A percentile compares a stretch with the other conserved stretches of the same genome.
phyloP scores from a whole-genome alignment of 2,888 invertebrate species.

The Rotaria magnacalcarata region DNA sequence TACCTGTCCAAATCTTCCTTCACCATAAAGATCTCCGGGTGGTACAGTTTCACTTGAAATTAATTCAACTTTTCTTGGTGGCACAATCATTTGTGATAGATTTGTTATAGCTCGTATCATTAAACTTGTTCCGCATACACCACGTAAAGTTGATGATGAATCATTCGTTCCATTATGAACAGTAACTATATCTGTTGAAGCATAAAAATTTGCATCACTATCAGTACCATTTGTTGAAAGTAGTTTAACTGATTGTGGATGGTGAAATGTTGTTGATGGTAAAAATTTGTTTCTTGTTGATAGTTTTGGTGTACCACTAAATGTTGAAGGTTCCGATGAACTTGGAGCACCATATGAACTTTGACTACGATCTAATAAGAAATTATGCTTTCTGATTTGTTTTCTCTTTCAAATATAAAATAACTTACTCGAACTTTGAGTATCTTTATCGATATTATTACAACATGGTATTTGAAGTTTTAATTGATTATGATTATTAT shows the following conservation, averaged over 20 bases:
- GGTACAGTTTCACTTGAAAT: constrained; percentile 22
- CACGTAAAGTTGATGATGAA: not conserved
- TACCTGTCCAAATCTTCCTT: constrained; percentile 34
- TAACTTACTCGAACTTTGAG: constrained; percentile 15
- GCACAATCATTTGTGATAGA: not conserved
- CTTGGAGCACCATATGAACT: constrained; percentile 28
- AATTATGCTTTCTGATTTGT: not conserved
- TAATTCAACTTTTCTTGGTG: constrained; percentile 24
- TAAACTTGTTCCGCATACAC: constrained; percentile 19
- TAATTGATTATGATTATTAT: constrained; percentile 15
- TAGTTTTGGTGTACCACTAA: not conserved
- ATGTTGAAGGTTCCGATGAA: constrained; percentile 10
- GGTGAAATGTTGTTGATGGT: constrained; percentile 9
- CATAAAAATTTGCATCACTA: constrained; percentile 35
- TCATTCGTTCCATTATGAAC: constrained; percentile 8
- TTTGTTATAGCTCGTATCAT: not conserved
- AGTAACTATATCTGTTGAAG: constrained; percentile 30
- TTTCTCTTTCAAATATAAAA: not conserved
- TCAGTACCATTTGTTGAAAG: not conserved
- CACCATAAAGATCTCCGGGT: not conserved
- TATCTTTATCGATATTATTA: constrained; percentile 31
- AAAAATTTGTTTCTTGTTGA: constrained; percentile 1
- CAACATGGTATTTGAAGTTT: constrained; percentile 34
- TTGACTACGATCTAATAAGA: constrained; percentile 7
- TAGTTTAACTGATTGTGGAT: not conserved